phyloP scores from a whole-genome alignment of 2,888 invertebrate genomes.

The Endomychus coccineus region DNA sequence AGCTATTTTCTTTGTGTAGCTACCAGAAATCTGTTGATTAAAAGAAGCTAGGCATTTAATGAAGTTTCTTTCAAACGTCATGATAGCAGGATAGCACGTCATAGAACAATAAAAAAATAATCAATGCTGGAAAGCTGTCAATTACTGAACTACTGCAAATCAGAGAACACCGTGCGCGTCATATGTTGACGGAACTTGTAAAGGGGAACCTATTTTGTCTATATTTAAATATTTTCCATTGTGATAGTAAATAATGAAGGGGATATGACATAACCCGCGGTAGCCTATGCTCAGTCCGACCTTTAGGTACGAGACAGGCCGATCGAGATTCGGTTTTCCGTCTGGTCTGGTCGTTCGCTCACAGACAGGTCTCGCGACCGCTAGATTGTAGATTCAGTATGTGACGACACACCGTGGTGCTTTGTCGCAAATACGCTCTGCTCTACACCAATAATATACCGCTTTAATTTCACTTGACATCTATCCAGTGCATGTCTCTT shows the following conservation, averaged over 20 bases:
- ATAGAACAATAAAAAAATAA: no score
- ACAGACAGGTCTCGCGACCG: constrained; percentile 26
- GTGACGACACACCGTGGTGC: constrained; percentile 34
- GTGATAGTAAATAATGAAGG: constrained; percentile 35
- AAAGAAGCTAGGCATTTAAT: no score
- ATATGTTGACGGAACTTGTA: constrained; percentile 29
- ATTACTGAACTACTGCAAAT: no score
- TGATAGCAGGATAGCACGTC: no score
- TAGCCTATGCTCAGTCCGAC: constrained; percentile 31
- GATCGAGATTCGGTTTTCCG: constrained; percentile 35
- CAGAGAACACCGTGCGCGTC: no score
- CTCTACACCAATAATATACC: no score
- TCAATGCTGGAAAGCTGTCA: no score
- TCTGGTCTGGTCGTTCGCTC: constrained; percentile 31
- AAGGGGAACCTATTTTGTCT: constrained; percentile 28
- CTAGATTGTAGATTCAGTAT: constrained; percentile 35
- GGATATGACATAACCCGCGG: constrained; percentile 35
- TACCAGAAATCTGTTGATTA: no score
- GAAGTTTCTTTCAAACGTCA: no score
- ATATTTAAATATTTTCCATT: constrained; percentile 33
- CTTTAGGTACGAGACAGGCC: constrained; percentile 32
- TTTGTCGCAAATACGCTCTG: constrained; percentile 18
- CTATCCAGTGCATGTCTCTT: no score
- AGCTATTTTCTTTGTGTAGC: no score
- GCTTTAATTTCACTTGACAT: no score